Conservation (phyloP, 2,797 vertebrate genomes). For the Microctenopoma stevenorrisi region DNA sequence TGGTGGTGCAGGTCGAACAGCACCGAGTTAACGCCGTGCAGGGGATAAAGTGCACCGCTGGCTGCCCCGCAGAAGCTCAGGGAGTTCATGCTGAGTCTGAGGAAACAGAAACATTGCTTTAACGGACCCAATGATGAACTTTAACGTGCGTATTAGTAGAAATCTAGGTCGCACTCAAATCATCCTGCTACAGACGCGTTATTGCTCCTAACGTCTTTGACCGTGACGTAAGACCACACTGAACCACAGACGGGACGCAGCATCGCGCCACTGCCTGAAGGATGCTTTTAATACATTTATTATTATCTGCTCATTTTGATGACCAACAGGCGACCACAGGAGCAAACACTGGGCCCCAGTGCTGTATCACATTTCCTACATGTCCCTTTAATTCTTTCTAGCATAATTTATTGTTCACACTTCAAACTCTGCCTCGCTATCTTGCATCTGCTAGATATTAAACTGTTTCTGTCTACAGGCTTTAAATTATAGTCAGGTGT, state of each 20-base stretch:
- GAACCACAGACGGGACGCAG: no score
- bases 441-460: no score
- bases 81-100: no score
- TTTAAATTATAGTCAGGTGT: no score
- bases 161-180: neutral
- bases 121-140: neutral
- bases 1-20: constrained; percentile 81
- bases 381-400: neutral
- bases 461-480: no score
- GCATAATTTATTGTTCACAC: no score
- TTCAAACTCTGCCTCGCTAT: neutral
- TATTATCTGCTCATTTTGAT: neutral
- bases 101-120: neutral
- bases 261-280: neutral
- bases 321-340: neutral
- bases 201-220: no score
- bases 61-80: constrained; percentile 72
- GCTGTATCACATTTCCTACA: neutral
- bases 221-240: no score
- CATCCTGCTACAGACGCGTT: no score
- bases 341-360: neutral
- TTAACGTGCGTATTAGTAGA: no score
- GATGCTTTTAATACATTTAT: neutral
- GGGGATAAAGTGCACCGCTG: constrained; percentile 45
- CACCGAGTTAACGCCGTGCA: constrained; percentile 69